Base-by-base conservation (phyloP, 2,797 vertebrate genomes). In the Protonibea diacanthus region DNA sequence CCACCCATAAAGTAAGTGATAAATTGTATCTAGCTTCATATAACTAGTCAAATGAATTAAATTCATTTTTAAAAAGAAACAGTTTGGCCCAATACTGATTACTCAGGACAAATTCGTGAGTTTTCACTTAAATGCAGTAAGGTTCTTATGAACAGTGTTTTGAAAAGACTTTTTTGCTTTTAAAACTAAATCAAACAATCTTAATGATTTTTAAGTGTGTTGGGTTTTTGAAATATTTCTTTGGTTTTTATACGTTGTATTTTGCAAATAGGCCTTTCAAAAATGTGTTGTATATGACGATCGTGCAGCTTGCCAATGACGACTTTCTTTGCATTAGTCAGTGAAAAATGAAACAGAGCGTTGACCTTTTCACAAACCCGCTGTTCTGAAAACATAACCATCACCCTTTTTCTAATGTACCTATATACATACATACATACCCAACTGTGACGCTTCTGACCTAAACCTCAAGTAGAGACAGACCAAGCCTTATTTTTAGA, bases 341-440 rank as follows among this genome's bases (percentile, higher is more conserved):
- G 12, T 47, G n/a, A 21, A 60, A 71, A 57, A 58, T 52, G 23
- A 61, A 65, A 17, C 18, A 10, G 38, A 15, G 10, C 53, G 29
- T 14, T 55, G 27, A 53, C 29, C 42, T 69, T 71, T 53, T 74
- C 40, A 58, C 42, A 68, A 64, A 59, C 15, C 9, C 0, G 1
- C 48, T 40, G 11, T 38, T 49, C 53, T 74, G 23, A 57, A 73
- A 73, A 58, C 20, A 20, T 38, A 71, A 48, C 27, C 23, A 18
- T 57, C 20, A 67, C 40, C 8, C 5, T 57, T 33, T 45, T 56
- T 20, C 55, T 75, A 27, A 59, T 27, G 5, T 63, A 15, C 0
- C 1, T 49, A 13, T 1, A 3, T 23, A 20, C 0, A 1, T 49
- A 12, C 1, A 3, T 23, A 40, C 51, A 13, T 42, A 42, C 18